Base-by-base conservation (phyloP, 2,888 invertebrate genomes). In the Rhogogaster chlorosoma region DNA sequence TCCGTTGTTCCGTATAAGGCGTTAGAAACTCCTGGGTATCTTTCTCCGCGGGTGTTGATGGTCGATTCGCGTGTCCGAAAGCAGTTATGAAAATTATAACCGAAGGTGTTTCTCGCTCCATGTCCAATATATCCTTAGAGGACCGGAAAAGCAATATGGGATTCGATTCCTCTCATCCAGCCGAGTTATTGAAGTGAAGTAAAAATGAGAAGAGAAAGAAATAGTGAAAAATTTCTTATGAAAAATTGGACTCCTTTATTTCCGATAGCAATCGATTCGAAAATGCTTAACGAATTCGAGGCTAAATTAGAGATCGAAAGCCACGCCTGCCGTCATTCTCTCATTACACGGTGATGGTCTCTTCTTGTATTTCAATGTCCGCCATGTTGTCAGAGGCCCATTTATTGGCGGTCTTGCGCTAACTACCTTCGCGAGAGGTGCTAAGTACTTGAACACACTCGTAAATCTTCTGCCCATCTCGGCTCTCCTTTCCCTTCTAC, bases 371-470 rank as follows among this genome's bases (percentile, higher is more conserved):
- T 15, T 29, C 86, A 85, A 86, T 85, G 88, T 89, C 89, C 88
- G 90, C 89, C 90, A 90, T 91, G 87, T 89, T 91, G 90, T 91
- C 90, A 92, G 91, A 86, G 88, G 88, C 89, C 89, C 89, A 90
- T 92, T 92, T 91, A 91, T 92, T 90, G 91, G 88, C 90, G 87
- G 87, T 89, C 87, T 88, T 86, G 87, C 89, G 90, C 92, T 92
- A 91, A 91, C 91, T 89, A 91, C 88, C 90, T 90, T 91, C 89
- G 89, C 88, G 87, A 87, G 87, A 90, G 87, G 89, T 90, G 92
- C 89, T 92, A 92, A 92, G 89, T 90, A 91, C 89, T 88, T 90
- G 86, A 84, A 90, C 88, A 91, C 87, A 91, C 92, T 92, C 92
- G 90, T 92, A 92, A 92, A 92, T 92, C 92, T 92, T 90, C 64